A percentile compares a stretch with the other conserved stretches of the same genome.
Evolutionary conservation across 2,113 vertebrate species (phyloP).

Genomic region (Chiloscyllium plagiosum): DNA sequence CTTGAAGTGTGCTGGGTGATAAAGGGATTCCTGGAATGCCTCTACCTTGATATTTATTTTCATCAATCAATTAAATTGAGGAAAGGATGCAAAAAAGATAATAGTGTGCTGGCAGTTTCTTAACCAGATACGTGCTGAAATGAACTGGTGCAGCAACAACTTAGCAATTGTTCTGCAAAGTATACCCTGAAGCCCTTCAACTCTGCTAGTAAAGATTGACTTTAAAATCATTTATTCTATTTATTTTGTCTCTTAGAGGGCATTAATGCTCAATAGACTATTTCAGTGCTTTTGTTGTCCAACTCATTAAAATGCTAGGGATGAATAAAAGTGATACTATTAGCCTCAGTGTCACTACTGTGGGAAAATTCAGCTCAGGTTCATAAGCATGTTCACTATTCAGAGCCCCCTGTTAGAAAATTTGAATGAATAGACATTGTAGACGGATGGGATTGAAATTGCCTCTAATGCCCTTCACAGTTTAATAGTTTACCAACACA

Average conservation of each 20-base stretch:
- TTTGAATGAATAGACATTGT: background rate
- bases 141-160: background rate
- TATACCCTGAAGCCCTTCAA: background rate
- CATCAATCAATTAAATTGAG: constrained; percentile 30
- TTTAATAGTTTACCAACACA: background rate
- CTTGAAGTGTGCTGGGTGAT: background rate
- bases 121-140: background rate
- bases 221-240: background rate
- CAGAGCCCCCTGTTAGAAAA: background rate
- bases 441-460: background rate
- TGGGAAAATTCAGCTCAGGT: background rate
- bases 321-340: background rate
- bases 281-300: background rate
- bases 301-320: background rate
- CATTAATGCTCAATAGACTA: background rate
- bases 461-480: background rate
- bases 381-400: background rate
- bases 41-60: constrained; percentile 9
- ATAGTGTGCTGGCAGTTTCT: background rate
- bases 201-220: background rate
- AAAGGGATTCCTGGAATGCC: constrained; percentile 12
- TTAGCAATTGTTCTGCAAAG: background rate
- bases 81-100: constrained; percentile 8
- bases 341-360: background rate
- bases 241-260: background rate